phyloP scores from a whole-genome alignment of 2,797 vertebrate genomes.

The Cuniculus paca region DNA sequence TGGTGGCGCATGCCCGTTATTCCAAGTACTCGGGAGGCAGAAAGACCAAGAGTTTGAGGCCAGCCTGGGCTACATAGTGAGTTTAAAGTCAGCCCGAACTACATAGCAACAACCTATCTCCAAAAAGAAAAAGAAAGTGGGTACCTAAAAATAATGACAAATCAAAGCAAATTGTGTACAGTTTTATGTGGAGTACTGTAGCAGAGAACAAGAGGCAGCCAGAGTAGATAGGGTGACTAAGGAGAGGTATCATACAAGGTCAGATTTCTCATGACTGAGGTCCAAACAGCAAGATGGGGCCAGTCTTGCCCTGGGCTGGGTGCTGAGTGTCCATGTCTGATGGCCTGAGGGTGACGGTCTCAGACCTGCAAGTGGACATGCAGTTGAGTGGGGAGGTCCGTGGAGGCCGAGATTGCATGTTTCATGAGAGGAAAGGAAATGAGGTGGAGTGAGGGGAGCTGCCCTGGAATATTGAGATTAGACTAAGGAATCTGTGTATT shows the following conservation, averaged over 20 bases:
- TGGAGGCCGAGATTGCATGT: not conserved
- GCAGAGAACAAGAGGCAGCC: not conserved
- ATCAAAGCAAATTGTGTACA: not conserved
- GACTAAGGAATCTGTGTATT: not conserved
- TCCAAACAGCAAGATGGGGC: no score
- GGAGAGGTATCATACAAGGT: not conserved
- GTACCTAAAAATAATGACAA: not conserved
- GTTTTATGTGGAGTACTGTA: not conserved
- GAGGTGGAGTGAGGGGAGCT: not conserved
- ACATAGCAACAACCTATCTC: not conserved
- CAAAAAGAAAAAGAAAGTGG: not conserved
- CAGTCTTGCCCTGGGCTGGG: not conserved
- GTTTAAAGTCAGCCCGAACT: not conserved
- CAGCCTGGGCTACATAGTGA: not conserved
- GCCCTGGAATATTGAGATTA: not conserved
- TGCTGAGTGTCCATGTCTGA: not conserved
- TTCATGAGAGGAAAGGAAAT: not conserved
- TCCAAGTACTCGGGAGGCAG: not conserved
- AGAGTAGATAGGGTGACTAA: not conserved
- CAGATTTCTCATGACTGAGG: not conserved
- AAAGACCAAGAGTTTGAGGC: not conserved
- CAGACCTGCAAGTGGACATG: not conserved
- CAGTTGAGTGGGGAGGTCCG: not conserved
- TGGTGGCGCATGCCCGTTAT: not conserved
- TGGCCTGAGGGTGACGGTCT: not conserved